Evolutionary conservation across 2,888 invertebrate species (phyloP).

Genomic region (Molanna angustata): DNA sequence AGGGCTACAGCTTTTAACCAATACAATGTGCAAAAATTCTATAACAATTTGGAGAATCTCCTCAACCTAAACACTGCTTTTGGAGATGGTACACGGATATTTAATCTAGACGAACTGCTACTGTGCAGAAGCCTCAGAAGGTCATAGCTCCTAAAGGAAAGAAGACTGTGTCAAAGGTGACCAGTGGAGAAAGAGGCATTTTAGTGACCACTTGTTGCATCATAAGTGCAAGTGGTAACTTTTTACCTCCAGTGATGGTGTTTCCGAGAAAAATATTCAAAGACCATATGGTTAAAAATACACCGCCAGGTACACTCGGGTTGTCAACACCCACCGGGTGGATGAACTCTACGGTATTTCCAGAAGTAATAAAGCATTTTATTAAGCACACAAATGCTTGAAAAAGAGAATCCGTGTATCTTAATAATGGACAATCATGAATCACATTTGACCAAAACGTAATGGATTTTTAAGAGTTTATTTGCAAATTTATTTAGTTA

Average conservation of each 20-base stretch:
- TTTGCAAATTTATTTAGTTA: too few relatives aligned
- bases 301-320: slow-evolving; percentile 40
- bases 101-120: slow-evolving; percentile 39
- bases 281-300: slow-evolving; percentile 36
- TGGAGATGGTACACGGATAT: slow-evolving; percentile 37
- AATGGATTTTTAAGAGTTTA: too few relatives aligned
- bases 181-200: slow-evolving; percentile 36
- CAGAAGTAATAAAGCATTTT: slow-evolving; percentile 39
- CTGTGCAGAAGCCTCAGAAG: slow-evolving; percentile 38
- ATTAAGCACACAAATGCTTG: slow-evolving; percentile 35
- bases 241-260: slow-evolving; percentile 33
- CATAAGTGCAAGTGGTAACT: slow-evolving; percentile 32
- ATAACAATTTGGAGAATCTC: slow-evolving; percentile 8
- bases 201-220: slow-evolving; percentile 35
- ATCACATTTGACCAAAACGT: slow-evolving; percentile 35
- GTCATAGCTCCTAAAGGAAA: slow-evolving; percentile 37
- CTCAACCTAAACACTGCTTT: slow-evolving; percentile 26
- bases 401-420: slow-evolving; percentile 36
- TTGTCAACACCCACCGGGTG: slow-evolving; percentile 39
- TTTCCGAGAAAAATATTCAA: slow-evolving; percentile 32
- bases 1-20: slow-evolving; percentile 5
- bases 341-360: slow-evolving; percentile 39
- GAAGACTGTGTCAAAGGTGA: slow-evolving; percentile 36
- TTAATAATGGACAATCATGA: slow-evolving; percentile 39
- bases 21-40: slow-evolving; percentile 3